A percentile compares a stretch with the other conserved stretches of the same genome.
Evolutionary conservation across 2,113 vertebrate genomes (phyloP).

Genomic region (Merops nubicus): DNA sequence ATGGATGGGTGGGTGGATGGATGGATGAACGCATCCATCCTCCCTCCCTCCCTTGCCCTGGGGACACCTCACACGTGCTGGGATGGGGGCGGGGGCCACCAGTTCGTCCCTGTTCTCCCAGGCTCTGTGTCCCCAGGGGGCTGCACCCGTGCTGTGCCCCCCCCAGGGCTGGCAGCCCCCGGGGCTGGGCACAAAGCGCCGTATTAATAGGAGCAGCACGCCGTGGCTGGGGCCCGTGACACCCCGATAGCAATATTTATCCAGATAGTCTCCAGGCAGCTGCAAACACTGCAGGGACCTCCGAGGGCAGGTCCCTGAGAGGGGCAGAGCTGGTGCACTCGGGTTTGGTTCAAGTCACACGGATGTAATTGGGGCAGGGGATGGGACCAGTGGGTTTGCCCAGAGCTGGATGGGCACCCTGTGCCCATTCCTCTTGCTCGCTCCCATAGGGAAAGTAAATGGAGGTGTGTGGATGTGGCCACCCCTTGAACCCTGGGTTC

Average conservation of each 20-base stretch:
- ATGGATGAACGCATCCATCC: background rate
- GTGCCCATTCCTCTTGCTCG: background rate
- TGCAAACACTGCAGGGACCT: background rate
- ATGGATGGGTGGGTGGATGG: background rate
- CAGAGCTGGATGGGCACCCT: rapidly evolving
- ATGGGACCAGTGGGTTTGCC: background rate
- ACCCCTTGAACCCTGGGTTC: too few relatives aligned
- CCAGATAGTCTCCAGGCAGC: constrained; percentile 61
- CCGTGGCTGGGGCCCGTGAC: background rate
- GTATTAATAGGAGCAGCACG: background rate
- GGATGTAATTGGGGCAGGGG: too few relatives aligned
- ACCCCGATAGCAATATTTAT: background rate
- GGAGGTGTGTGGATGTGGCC: background rate
- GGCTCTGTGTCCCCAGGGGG: background rate
- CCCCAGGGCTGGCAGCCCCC: rapidly evolving
- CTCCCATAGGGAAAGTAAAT: rapidly evolving
- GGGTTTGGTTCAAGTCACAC: too few relatives aligned
- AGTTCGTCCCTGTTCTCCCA: background rate
- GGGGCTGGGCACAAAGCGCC: rapidly evolving
- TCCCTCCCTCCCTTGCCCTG: background rate
- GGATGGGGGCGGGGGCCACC: background rate
- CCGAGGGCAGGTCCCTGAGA: rapidly evolving
- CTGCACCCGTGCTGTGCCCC: rapidly evolving
- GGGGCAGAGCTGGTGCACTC: background rate
- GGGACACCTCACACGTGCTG: background rate